These are phyloP conservation scores for Fragum whitleyi DNA, from an alignment of 2,888 invertebrate species.

Conservation along the genomic window DNA sequence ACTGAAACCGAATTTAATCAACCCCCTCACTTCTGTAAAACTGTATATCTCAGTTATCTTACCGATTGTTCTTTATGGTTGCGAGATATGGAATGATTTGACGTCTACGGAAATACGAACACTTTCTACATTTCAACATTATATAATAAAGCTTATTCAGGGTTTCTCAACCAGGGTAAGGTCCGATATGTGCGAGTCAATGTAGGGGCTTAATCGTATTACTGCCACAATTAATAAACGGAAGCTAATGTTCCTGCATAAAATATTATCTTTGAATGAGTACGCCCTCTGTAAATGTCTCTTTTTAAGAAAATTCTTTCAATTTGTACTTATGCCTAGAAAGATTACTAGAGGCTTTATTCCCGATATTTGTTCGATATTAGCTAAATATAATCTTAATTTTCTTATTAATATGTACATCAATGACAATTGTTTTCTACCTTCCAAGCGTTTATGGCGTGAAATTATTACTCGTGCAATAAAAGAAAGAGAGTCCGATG, in stretches of 20 bases:
- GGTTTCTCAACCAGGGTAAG: neutral
- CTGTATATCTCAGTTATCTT: neutral
- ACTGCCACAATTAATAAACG: neutral
- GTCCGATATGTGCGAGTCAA: slow-evolving; percentile 22
- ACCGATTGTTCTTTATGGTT: slow-evolving; percentile 4
- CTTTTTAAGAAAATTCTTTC: too few relatives aligned
- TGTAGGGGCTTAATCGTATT: neutral
- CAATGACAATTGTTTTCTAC: too few relatives aligned
- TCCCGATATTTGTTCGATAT: too few relatives aligned
- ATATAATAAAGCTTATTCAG: slow-evolving; percentile 1
- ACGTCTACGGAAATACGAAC: neutral
- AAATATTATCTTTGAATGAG: slow-evolving; percentile 1
- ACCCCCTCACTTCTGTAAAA: neutral
- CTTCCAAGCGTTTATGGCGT: too few relatives aligned
- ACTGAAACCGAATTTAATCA: neutral
- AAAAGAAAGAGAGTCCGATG: too few relatives aligned
- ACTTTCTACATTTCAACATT: neutral
- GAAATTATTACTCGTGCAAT: too few relatives aligned
- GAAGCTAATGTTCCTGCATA: slow-evolving; percentile 13
- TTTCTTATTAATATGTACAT: too few relatives aligned
- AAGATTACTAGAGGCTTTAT: too few relatives aligned
- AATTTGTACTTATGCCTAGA: too few relatives aligned
- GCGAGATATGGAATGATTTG: slow-evolving; percentile 11
- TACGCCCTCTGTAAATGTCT: too few relatives aligned
- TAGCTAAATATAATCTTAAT: too few relatives aligned